Conservation (phyloP, 2,888 invertebrate species). For the Thalpophila matura region DNA sequence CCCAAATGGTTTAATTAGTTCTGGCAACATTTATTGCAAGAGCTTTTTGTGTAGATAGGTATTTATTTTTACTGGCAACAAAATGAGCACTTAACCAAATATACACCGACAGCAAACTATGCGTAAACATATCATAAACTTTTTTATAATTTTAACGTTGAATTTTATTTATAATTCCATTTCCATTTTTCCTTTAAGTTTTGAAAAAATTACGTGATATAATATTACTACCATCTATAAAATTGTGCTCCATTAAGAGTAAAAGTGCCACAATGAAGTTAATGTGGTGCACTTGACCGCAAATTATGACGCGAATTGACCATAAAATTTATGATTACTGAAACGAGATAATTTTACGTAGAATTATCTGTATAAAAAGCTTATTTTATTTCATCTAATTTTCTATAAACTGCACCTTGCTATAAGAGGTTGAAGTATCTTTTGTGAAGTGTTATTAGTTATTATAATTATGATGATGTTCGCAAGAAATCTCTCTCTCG, state of each 20-base stretch:
- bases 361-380: conserved; percentile 45
- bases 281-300: conserved; percentile 22
- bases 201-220: too few species aligned
- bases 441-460: conserved; percentile 21
- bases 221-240: too few species aligned
- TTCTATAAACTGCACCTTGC: conserved; percentile 39
- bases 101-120: conserved; percentile 26
- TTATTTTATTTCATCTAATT: conserved; percentile 49
- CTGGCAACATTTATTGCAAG: conserved; percentile 24
- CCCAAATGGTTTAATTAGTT: conserved; percentile 41
- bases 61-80: conserved; percentile 46
- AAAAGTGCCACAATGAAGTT: conserved; percentile 31
- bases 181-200: background rate
- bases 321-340: conserved; percentile 58
- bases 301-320: conserved; percentile 45
- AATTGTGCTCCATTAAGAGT: conserved; percentile 20
- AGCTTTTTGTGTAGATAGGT: conserved; percentile 8
- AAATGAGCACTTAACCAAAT: conserved; percentile 26
- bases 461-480: conserved; percentile 20
- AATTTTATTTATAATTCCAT: background rate
- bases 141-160: too few species aligned
- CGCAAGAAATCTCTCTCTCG: conserved; percentile 24
- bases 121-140: too few species aligned
- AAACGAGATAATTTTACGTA: conserved; percentile 54
- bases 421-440: conserved; percentile 8